phyloP scores from a whole-genome alignment of 2,888 invertebrate genomes.

The Heliconius charithonia region DNA sequence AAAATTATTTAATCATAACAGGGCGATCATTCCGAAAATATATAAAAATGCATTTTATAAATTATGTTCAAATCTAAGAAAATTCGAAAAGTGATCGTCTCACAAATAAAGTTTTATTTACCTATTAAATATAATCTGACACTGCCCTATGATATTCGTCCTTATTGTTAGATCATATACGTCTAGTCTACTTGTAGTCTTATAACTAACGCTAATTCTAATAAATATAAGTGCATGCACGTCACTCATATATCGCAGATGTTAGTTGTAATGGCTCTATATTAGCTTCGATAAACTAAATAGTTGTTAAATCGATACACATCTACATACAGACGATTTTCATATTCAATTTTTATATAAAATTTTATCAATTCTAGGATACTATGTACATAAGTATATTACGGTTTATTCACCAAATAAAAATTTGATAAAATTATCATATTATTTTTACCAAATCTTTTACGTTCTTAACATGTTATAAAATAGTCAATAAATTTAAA shows the following conservation, averaged over 20 bases:
- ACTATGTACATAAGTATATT: conserved; percentile 12
- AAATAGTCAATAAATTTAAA: conserved; percentile 20
- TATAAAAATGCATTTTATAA: neutral
- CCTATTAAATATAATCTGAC: conserved; percentile 9
- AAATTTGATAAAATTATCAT: neutral
- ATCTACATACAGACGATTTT: conserved; percentile 13
- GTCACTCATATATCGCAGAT: neutral
- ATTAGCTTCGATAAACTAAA: conserved; percentile 1
- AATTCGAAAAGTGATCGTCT: neutral
- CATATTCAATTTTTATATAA: conserved; percentile 5
- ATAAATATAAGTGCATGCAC: neutral
- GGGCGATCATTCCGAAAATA: neutral
- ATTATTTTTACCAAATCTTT: neutral
- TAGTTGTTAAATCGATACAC: neutral
- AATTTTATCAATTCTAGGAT: conserved; percentile 12
- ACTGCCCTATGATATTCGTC: neutral
- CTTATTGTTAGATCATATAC: neutral
- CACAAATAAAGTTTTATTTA: conserved; percentile 12
- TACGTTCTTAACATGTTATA: conserved; percentile 6
- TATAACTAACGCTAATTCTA: conserved; percentile 8
- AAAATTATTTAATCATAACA: neutral
- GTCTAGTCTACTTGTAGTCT: neutral
- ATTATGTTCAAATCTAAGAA: neutral
- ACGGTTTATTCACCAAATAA: neutral
- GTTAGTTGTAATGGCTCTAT: neutral